Percentiles rank a stretch among this genome's conserved stretches.
Evolutionary conservation across 2,888 invertebrate species (phyloP).

Genomic region (Drosophila parthenogenetica): DNA sequence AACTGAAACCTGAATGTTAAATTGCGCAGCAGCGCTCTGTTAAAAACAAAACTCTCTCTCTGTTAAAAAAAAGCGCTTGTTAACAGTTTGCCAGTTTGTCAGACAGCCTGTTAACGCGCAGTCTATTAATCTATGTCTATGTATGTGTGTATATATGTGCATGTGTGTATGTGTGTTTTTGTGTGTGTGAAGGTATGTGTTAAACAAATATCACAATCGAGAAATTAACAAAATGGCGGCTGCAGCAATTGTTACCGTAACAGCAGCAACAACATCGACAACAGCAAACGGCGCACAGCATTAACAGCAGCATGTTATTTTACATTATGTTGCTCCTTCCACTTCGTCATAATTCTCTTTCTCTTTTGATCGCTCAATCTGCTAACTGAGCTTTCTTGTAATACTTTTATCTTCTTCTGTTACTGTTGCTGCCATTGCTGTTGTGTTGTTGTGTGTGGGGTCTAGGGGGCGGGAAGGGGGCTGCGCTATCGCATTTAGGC

Average conservation of each 20-base stretch:
- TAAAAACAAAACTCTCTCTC: constrained; percentile 45
- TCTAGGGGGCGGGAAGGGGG: neutral
- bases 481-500: constrained; percentile 15
- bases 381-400: constrained; percentile 26
- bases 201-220: constrained; percentile 80
- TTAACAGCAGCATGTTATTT: constrained; percentile 47
- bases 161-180: constrained; percentile 36
- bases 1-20: constrained; percentile 41
- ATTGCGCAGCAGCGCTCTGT: constrained; percentile 63
- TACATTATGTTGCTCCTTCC: constrained; percentile 1
- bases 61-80: constrained; percentile 35
- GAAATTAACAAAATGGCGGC: constrained; percentile 80
- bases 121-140: constrained; percentile 41
- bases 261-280: constrained; percentile 48
- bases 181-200: constrained; percentile 60
- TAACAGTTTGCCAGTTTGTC: constrained; percentile 42
- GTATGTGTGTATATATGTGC: constrained; percentile 27
- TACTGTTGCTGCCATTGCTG: constrained; percentile 29
- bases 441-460: constrained; percentile 14
- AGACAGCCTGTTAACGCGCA: constrained; percentile 58
- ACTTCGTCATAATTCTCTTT: neutral
- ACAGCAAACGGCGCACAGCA: constrained; percentile 21
- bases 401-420: constrained; percentile 32
- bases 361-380: constrained; percentile 5
- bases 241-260: constrained; percentile 61